These are phyloP conservation scores for Papilio glaucus DNA, from an alignment of 1,140 invertebrate genomes.

Conservation along the genomic window DNA sequence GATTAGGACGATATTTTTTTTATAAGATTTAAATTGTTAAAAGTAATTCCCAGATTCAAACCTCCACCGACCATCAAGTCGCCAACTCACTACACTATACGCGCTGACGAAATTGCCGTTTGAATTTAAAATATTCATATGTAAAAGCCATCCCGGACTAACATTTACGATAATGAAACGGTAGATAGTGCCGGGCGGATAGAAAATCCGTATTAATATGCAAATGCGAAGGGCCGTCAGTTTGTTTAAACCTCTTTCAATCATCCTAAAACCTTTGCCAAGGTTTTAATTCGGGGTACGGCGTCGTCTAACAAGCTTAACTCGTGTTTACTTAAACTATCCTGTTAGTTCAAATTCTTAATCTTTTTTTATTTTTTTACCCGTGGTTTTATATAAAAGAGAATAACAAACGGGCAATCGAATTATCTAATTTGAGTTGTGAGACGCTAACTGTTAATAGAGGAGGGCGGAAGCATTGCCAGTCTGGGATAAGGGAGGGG, in stretches of 20 bases:
- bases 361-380: slow-evolving; percentile 7
- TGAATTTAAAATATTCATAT: slow-evolving; percentile 10
- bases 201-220: slow-evolving; percentile 38
- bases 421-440: neutral
- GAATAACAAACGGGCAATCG: neutral
- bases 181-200: slow-evolving; percentile 3
- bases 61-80: neutral
- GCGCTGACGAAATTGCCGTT: neutral
- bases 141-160: slow-evolving; percentile 26
- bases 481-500: too few species aligned
- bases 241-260: slow-evolving; percentile 39
- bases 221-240: slow-evolving; percentile 37
- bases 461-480: too few species aligned
- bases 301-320: slow-evolving; percentile 20
- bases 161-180: slow-evolving; percentile 28
- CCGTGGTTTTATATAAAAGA: neutral
- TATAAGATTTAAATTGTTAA: neutral
- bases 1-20: too few species aligned
- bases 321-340: slow-evolving; percentile 23
- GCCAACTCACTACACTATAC: neutral
- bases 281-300: slow-evolving; percentile 34
- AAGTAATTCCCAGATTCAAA: neutral
- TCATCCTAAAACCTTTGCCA: slow-evolving; percentile 36
- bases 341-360: slow-evolving; percentile 6
- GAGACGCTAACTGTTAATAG: too few species aligned